Evolutionary conservation across 2,797 vertebrate genomes (phyloP).

Genomic region (Acomys russatus): DNA sequence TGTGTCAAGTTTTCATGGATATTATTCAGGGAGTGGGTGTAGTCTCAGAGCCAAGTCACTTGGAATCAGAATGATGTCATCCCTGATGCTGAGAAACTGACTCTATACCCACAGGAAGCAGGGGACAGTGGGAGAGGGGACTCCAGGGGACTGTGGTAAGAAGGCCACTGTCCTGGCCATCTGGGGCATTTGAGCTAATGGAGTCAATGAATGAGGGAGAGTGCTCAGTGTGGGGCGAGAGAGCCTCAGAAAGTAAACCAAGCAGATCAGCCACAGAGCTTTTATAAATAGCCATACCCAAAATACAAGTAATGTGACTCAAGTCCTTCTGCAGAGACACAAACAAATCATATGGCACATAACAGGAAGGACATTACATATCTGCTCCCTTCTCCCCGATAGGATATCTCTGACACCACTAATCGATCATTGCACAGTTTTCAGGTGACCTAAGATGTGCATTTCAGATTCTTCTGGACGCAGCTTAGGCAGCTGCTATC

Average conservation of each 20-base stretch:
- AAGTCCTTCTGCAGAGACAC: background rate
- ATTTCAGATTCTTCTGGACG: background rate
- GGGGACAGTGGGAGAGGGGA: background rate
- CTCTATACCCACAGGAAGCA: constrained; percentile 54
- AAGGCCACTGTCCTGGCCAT: constrained; percentile 6
- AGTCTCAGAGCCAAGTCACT: constrained; percentile 76
- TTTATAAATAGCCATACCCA: constrained; percentile 19
- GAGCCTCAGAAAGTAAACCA: background rate
- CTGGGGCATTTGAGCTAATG: background rate
- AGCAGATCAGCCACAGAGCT: background rate
- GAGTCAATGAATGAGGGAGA: background rate
- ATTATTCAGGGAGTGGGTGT: constrained; percentile 79
- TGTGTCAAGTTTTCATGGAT: constrained; percentile 69
- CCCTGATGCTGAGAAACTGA: constrained; percentile 65
- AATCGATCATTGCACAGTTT: background rate
- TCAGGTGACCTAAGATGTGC: background rate
- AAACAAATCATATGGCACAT: background rate
- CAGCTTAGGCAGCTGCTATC: background rate
- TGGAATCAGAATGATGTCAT: constrained; percentile 81
- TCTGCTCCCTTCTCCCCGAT: background rate
- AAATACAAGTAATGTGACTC: constrained; percentile 7
- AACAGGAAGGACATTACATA: background rate
- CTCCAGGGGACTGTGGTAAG: background rate
- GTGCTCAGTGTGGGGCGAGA: background rate
- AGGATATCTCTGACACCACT: background rate